Conservation (phyloP, 1,140 invertebrate species). For the Episyrphus balteatus region DNA sequence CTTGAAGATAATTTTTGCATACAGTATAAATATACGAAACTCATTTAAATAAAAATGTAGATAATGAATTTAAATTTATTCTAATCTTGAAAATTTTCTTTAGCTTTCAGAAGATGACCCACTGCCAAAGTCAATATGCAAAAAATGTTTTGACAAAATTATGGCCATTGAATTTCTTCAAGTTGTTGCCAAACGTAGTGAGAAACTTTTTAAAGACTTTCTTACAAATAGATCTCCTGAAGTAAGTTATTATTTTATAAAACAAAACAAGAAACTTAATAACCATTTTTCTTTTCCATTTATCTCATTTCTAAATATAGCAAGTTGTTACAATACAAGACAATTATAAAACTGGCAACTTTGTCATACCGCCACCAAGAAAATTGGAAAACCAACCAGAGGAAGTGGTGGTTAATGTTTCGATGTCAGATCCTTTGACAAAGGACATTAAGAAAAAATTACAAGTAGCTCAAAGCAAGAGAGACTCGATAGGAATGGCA, state of each 20-base stretch:
- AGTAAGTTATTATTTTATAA: no score
- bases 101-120: constrained; percentile 17
- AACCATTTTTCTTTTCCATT: no score
- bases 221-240: not conserved
- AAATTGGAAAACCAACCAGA: not conserved
- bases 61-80: no score
- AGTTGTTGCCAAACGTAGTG: constrained; percentile 30
- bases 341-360: no score
- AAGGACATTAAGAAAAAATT: constrained; percentile 6
- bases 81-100: no score
- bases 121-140: constrained; percentile 28
- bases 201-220: constrained; percentile 26
- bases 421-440: constrained; percentile 6
- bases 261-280: no score
- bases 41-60: no score
- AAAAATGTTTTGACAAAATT: constrained; percentile 30
- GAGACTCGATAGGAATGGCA: not conserved
- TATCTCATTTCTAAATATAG: no score
- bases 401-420: constrained; percentile 8
- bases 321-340: no score
- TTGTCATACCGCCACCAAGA: not conserved
- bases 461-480: constrained; percentile 1
- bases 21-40: no score
- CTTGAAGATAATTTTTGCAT: no score
- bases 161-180: constrained; percentile 30